phyloP scores from a whole-genome alignment of 2,113 vertebrate species.

The Takifugu bimaculatus region DNA sequence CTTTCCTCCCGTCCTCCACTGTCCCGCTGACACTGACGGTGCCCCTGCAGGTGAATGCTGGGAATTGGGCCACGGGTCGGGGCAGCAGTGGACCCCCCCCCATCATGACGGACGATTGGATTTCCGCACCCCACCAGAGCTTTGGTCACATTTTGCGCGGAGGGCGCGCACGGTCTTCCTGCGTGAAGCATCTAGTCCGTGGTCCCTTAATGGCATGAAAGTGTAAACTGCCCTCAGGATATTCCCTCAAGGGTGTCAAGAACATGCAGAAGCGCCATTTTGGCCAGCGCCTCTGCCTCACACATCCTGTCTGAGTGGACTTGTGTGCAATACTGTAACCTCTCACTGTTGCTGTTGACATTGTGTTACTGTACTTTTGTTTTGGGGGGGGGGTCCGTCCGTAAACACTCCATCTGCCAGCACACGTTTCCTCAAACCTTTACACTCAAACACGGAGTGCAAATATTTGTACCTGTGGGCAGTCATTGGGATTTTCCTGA shows the following conservation, averaged over 20 bases:
- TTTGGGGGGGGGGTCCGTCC: too few relatives aligned
- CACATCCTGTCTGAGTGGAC: too few relatives aligned
- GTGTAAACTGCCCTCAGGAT: too few relatives aligned
- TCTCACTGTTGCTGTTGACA: too few relatives aligned
- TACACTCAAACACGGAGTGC: not conserved
- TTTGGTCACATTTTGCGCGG: slow-evolving; percentile 22
- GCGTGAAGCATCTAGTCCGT: too few relatives aligned
- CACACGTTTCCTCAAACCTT: not conserved
- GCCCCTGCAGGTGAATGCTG: slow-evolving; percentile 76
- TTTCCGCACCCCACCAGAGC: slow-evolving; percentile 39
- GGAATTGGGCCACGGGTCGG: slow-evolving; percentile 72
- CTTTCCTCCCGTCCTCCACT: slow-evolving; percentile 20
- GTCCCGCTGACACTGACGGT: slow-evolving; percentile 43
- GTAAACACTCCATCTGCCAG: too few relatives aligned
- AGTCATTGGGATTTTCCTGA: slow-evolving; percentile 53
- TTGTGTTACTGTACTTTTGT: too few relatives aligned
- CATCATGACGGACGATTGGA: slow-evolving; percentile 42
- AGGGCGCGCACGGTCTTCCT: not conserved
- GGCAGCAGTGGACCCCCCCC: slow-evolving; percentile 36
- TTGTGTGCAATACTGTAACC: too few relatives aligned
- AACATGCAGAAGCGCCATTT: too few relatives aligned
- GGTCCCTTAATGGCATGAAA: too few relatives aligned
- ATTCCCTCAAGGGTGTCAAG: too few relatives aligned
- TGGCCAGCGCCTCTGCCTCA: too few relatives aligned
- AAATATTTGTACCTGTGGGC: slow-evolving; percentile 46